Evolutionary conservation across 2,797 vertebrate species (phyloP).

Genomic region (Leucoraja ocellata): DNA sequence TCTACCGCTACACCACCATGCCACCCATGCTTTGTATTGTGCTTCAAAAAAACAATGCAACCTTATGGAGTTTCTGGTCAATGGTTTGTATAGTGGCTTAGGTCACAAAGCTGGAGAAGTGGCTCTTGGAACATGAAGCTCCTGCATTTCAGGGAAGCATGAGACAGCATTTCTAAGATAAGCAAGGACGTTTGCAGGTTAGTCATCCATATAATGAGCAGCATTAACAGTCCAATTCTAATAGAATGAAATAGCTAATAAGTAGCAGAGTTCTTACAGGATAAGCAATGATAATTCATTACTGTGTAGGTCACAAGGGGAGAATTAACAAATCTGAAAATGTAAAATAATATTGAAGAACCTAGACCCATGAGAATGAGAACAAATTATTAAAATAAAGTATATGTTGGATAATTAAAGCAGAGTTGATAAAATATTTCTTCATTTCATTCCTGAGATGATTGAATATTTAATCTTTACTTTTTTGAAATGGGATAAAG

Average conservation of each 20-base stretch:
- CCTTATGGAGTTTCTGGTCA: no score
- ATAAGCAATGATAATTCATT: background rate
- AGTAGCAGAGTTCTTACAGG: background rate
- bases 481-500: background rate
- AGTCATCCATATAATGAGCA: background rate
- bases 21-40: no score
- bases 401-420: background rate
- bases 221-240: background rate
- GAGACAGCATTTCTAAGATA: background rate
- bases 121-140: background rate
- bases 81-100: background rate
- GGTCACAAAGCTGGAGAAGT: background rate
- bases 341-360: background rate
- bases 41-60: no score
- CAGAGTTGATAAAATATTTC: no score
- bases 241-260: background rate
- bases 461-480: background rate
- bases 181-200: background rate
- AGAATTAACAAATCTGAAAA: background rate
- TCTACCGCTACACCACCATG: no score
- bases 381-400: background rate
- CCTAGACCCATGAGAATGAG: background rate
- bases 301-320: no score
- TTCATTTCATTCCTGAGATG: background rate
- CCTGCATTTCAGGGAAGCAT: background rate